phyloP scores from a whole-genome alignment of 2,888 invertebrate species.

The Cantharis flavilabris region DNA sequence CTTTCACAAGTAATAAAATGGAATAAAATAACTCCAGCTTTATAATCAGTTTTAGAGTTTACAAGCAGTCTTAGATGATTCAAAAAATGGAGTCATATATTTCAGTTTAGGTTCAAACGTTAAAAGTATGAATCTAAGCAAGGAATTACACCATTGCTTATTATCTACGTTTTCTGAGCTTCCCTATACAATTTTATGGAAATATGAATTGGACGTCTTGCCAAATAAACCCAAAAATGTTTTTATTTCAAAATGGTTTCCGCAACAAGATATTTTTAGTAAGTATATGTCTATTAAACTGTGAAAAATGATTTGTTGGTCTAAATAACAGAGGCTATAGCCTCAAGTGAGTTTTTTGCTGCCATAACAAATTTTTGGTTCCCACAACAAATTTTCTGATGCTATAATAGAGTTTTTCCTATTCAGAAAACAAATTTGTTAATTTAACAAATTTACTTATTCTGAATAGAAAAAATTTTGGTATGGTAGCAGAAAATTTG shows the following conservation, averaged over 20 bases:
- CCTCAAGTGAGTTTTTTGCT: too few species aligned
- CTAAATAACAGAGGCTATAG: too few species aligned
- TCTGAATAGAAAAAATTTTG: too few species aligned
- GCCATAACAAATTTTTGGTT: too few species aligned
- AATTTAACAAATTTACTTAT: too few species aligned
- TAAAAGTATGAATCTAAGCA: conserved; percentile 45
- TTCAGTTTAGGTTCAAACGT: conserved; percentile 55
- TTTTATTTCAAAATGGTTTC: conserved; percentile 50
- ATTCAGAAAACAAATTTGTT: too few species aligned
- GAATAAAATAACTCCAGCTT: not conserved
- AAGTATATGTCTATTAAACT: conserved; percentile 6
- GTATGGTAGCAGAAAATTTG: too few species aligned
- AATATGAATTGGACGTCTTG: conserved; percentile 50
- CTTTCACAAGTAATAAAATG: conserved; percentile 39
- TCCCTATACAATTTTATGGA: conserved; percentile 55
- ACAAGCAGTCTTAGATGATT: conserved; percentile 46
- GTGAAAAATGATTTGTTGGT: too few species aligned
- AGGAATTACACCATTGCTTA: conserved; percentile 42
- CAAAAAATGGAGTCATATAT: conserved; percentile 50
- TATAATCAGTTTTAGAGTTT: conserved; percentile 45
- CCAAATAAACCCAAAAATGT: conserved; percentile 50
- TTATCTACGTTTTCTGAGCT: conserved; percentile 49
- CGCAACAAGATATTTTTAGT: conserved; percentile 52
- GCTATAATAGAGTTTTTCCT: too few species aligned
- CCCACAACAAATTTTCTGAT: too few species aligned